These are phyloP conservation scores for Erythrolamprus reginae DNA, from an alignment of 2,113 vertebrate species.

Conservation along the genomic window DNA sequence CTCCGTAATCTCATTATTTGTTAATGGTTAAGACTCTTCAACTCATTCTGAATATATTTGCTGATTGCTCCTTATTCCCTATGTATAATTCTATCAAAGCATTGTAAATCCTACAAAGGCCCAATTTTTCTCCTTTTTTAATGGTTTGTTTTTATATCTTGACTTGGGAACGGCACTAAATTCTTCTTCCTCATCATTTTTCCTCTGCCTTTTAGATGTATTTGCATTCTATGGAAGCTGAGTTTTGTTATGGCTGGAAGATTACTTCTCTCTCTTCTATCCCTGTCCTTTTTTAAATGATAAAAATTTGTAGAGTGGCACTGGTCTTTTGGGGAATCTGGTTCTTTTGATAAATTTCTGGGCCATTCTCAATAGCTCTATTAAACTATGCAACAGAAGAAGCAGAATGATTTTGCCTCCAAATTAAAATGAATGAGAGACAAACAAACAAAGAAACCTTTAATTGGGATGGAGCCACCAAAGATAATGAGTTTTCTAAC, in stretches of 20 bases:
- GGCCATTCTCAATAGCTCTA: not conserved
- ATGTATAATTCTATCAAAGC: constrained; percentile 11
- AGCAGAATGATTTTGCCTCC: not conserved
- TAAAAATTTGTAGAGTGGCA: not conserved
- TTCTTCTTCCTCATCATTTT: not conserved
- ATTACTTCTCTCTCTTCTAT: not conserved
- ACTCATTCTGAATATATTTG: constrained; percentile 12
- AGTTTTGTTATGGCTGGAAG: not conserved
- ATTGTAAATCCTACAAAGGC: constrained; percentile 18
- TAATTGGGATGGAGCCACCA: not conserved
- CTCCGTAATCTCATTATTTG: constrained; percentile 37
- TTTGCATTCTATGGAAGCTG: not conserved
- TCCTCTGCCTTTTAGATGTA: not conserved
- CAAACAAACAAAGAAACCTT: not conserved
- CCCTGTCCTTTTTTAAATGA: not conserved
- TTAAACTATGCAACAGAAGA: not conserved
- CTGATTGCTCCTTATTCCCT: not conserved
- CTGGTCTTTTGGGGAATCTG: not conserved
- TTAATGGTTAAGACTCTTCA: constrained; percentile 28
- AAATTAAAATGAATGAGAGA: not conserved
- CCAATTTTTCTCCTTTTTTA: not conserved
- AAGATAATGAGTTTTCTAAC: not conserved
- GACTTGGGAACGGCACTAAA: not conserved
- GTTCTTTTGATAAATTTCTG: not conserved
- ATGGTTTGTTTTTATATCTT: not conserved